Evolutionary conservation across 2,888 invertebrate genomes (phyloP).

Genomic region (Yponomeuta sedellus): DNA sequence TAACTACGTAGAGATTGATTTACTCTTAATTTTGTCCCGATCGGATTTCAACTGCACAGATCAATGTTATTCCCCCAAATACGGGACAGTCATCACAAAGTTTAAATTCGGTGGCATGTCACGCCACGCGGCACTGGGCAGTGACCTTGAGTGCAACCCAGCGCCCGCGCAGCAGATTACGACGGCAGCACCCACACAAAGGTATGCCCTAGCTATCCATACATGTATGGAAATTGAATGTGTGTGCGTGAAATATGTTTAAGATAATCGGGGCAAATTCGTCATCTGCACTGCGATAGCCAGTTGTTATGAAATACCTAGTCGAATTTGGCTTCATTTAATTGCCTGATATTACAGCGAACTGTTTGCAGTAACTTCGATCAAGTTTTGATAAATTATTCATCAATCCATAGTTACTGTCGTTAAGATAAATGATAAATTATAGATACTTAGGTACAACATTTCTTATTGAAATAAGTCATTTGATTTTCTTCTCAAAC

Average conservation of each 20-base stretch:
- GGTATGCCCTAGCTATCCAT: slow-evolving; percentile 28
- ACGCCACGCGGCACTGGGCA: slow-evolving; percentile 45
- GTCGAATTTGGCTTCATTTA: no score
- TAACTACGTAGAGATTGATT: no score
- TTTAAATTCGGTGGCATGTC: slow-evolving; percentile 25
- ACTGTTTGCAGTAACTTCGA: not conserved
- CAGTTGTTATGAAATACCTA: not conserved
- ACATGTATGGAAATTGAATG: slow-evolving; percentile 8
- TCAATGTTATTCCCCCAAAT: not conserved
- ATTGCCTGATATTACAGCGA: not conserved
- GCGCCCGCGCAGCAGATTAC: slow-evolving; percentile 59
- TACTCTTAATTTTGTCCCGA: no score
- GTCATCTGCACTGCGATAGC: not conserved
- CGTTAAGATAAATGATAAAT: no score
- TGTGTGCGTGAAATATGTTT: slow-evolving; percentile 34
- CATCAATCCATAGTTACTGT: no score
- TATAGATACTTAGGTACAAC: no score
- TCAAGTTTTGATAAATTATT: no score
- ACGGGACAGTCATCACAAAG: not conserved
- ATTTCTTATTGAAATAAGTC: no score
- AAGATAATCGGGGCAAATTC: slow-evolving; percentile 13
- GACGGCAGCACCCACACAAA: slow-evolving; percentile 32
- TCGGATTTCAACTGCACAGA: not conserved
- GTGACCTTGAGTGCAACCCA: slow-evolving; percentile 54
- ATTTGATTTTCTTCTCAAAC: no score